Conservation (phyloP, 1,140 invertebrate genomes). For the Drosophila seguyi region DNA sequence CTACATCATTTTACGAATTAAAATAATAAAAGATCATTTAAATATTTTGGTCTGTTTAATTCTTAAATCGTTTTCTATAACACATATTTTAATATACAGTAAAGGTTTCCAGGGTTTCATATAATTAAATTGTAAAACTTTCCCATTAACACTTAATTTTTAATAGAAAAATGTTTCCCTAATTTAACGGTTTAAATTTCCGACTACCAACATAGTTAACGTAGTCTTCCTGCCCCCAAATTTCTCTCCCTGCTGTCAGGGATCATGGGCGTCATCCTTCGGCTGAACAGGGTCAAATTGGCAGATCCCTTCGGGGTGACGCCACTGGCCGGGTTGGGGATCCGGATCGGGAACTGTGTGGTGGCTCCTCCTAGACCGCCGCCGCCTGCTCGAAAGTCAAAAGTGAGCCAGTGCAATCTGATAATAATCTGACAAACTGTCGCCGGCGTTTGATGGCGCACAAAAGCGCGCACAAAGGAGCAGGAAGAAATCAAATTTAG, state of each 20-base stretch:
- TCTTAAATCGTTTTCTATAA: background rate
- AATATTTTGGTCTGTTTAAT: background rate
- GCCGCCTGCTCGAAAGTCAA: slow-evolving; percentile 68
- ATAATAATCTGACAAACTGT: slow-evolving; percentile 85
- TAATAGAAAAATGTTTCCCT: background rate
- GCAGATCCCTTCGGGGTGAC: slow-evolving; percentile 57
- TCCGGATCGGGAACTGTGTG: slow-evolving; percentile 11
- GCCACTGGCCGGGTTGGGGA: slow-evolving; percentile 43
- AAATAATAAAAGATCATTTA: background rate
- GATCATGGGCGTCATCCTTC: slow-evolving; percentile 47
- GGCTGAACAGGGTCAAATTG: slow-evolving; percentile 58
- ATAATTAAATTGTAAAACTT: too few species aligned
- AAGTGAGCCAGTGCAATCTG: slow-evolving; percentile 84
- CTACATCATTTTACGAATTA: background rate
- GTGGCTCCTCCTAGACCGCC: slow-evolving; percentile 55
- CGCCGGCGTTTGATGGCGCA: slow-evolving; percentile 81
- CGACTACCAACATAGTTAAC: background rate
- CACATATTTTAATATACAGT: too few species aligned
- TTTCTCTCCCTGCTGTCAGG: background rate
- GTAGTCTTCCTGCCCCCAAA: background rate
- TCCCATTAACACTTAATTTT: too few species aligned
- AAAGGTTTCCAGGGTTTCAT: too few species aligned
- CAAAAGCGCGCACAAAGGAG: slow-evolving; percentile 76
- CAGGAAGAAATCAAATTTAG: slow-evolving; percentile 84
- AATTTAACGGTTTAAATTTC: background rate